Base-by-base conservation (phyloP, 2,113 vertebrate genomes). In the Glaucidium brasilianum region DNA sequence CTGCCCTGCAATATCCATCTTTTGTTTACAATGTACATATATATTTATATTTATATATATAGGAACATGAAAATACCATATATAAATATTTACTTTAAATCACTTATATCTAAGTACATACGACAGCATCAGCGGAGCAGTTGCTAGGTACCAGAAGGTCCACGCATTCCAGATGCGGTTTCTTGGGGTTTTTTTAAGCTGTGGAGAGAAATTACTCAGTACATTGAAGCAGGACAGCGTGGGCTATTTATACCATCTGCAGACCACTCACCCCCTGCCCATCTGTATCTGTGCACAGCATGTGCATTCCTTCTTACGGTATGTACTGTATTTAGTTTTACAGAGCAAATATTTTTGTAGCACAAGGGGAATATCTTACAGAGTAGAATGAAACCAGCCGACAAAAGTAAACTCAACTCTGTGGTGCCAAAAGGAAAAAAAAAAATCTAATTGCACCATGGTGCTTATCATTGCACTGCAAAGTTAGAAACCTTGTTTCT, bases 401-500 rank as follows among this genome's bases (percentile, higher is more conserved):
- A 90, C 78, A 74, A 80, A 98, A 97, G 95, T 88, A 96, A 98
- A 97, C 71, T 77, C 83, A 96, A 92, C 67, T 72, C 55, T 88
- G 76, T 67, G 69, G 53, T 74, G 91, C 79, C 79, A 77, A 95
- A 95, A 92, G 82, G n/a, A n/a, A 32, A 20, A 27, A 52, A 55
- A 30, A 41, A 43, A 3, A 3, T 29, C 67, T 84, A 50, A 53
- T 90, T 85, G 56, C 87, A 96, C 71, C 80, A 32, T 53, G 41
- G 82, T 75, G 82, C 73, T 94, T 83, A 50, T 49, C 3, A 13
- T 92, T 92, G 53, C 94, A 96, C 85, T 85, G 78, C 29, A 71
- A 71, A 85, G 58, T 52, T 39, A 91, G 94, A 59, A 96, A 86
- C 78, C 59, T 69, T 49, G 72, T n/a, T n/a, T n/a, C n/a, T 39